Evolutionary conservation across 2,797 vertebrate genomes (phyloP).

Genomic region (Ceyx erithaca): DNA sequence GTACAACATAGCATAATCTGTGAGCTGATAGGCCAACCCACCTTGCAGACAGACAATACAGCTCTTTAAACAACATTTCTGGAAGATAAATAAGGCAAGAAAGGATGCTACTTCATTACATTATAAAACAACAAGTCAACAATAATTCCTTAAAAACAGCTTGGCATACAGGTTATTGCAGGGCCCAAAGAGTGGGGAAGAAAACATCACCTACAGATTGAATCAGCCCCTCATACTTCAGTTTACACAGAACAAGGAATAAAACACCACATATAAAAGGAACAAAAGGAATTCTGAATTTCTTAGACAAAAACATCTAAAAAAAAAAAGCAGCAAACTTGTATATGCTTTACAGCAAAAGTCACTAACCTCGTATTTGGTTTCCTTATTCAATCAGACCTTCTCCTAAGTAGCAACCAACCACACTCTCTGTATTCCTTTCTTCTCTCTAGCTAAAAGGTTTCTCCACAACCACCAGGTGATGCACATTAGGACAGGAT

Average conservation of each 20-base stretch:
- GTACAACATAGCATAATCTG: background rate
- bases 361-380: background rate
- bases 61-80: background rate
- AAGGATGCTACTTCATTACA: background rate
- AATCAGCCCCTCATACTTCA: background rate
- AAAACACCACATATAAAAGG: background rate
- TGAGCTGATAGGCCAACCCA: background rate
- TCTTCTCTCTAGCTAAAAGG: background rate
- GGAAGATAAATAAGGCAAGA: background rate
- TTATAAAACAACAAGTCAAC: background rate
- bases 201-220: background rate
- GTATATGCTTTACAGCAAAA: rapidly evolving
- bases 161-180: background rate
- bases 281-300: background rate
- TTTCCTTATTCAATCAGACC: background rate
- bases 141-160: background rate
- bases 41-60: background rate
- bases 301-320: background rate
- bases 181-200: rapidly evolving
- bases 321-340: background rate
- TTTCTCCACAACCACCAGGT: background rate
- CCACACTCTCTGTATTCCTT: rapidly evolving
- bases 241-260: background rate
- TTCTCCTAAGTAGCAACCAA: background rate
- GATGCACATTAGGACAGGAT: background rate